Percentiles rank a stretch among this genome's conserved stretches.
These are phyloP conservation scores for Ginglymostoma cirratum DNA, from an alignment of 2,113 vertebrate genomes.

Conservation along the genomic window DNA sequence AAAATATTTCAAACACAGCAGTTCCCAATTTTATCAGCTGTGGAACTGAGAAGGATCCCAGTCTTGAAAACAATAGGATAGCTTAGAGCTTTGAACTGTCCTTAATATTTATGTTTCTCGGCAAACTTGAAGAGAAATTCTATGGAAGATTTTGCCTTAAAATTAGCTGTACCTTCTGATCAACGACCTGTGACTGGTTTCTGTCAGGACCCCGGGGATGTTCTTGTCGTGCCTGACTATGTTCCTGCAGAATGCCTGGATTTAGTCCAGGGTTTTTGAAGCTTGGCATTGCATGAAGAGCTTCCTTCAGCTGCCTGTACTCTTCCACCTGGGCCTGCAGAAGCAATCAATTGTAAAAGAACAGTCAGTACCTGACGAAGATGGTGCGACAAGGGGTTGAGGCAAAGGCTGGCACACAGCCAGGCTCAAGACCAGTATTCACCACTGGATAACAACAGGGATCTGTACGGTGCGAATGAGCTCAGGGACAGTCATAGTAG, in stretches of 20 bases:
- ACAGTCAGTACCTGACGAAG: neutral
- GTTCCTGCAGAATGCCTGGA: neutral
- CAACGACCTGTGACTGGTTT: neutral
- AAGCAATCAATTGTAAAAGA: neutral
- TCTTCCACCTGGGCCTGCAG: conserved; percentile 56
- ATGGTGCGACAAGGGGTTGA: neutral
- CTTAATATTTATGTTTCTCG: neutral
- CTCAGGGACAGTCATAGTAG: neutral
- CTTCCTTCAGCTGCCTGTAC: conserved; percentile 58
- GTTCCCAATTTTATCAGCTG: neutral
- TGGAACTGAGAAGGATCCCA: neutral
- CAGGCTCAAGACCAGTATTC: neutral
- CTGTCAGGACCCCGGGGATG: conserved; percentile 37
- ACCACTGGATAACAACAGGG: neutral
- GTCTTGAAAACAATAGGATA: neutral
- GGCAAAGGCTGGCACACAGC: neutral
- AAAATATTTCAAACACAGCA: neutral
- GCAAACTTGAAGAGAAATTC: neutral
- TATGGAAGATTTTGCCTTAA: neutral
- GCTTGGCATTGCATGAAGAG: conserved; percentile 57
- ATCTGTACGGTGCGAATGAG: neutral
- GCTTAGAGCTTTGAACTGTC: neutral
- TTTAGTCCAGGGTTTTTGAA: conserved; percentile 47
- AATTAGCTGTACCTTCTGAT: conserved; percentile 44
- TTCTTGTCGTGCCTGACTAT: conserved; percentile 41